Evolutionary conservation across 2,797 vertebrate genomes (phyloP), one percentile per base, ranked within the genome.

Genomic region (Argentina silus): DNA sequence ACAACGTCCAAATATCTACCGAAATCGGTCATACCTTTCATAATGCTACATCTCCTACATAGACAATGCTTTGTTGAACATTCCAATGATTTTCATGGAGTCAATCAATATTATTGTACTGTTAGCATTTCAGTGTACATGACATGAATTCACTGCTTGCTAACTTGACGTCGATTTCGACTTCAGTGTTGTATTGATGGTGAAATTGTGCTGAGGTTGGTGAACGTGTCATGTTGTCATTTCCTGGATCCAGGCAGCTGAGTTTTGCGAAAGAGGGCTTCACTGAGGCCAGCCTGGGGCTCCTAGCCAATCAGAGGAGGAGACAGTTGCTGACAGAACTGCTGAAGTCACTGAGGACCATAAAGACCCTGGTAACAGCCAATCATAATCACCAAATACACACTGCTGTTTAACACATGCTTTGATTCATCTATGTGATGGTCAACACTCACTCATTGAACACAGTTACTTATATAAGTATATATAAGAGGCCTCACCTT

Each of bases 261-360:
- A 94, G 94, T 67, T 88, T 94, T 75, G 89, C 98, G 6, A 99
- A 98, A 86, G 97, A 98, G 83, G 98, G 95, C 75, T 99, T 99
- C 88, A 99, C 98, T 4, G 96, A 96, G 90, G 97, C 98, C 82
- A 98, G 98, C 80, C 88, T 99, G 83, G 97, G 97, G 23, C 95
- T 99, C 0, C 87, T 99, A 84, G 96, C 97, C 83, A 99, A 99
- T 91, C 98, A 99, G 78, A 96, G 94, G 87, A 96, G 96, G 78
- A 91, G 98, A 27, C 98, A 99, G 71, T 90, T 99, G 84, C 91
- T 99, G 85, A 96, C 97, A 83, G 96, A 96, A 64, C 90, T 99
- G 78, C 92, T 99, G 0, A 98, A 99, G 78, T 99, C 98, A 62
- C 92, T 99, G 83, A 95, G 98, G 91, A 99, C 98, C 84, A 99